Base-by-base conservation (phyloP, 2,797 vertebrate species). In the Hafferia zeledoni region DNA sequence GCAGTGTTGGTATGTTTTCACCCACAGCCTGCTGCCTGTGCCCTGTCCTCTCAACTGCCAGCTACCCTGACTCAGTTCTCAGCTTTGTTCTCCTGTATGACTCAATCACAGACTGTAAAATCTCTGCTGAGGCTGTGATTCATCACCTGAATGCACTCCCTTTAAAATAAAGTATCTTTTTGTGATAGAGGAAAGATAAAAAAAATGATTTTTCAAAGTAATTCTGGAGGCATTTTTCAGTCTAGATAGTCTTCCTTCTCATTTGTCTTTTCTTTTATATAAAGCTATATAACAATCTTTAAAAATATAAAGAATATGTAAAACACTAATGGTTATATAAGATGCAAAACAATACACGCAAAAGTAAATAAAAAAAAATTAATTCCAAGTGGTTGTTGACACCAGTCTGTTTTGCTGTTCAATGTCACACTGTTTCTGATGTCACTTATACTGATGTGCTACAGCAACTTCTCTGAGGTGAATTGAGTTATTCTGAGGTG, bases 71-170 rank as follows among this genome's bases (percentile, higher is more conserved):
- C 88, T 87, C 77, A 85, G 41, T 84, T 59, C 78, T 88, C 53
- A 30, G 61, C 82, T 94, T 91, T 95, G 83, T 93, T 94, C 72
- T 85, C 67, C 86, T 95, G 94, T 94, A 87, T 97, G 94, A 96
- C 60, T 97, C 94, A 95, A 88, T 93, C 85, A 59, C 2, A 13
- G 30, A 30, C 85, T 83, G 47, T 39, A 93, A 88, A 91, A 80
- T 90, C 84, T 94, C 80, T 85, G 75, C 70, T 63, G 91, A 83
- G 83, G 82, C 83, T 77, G 52, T 94, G 95, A 97, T 84, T 94
- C 95, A 95, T 95, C 79, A 94, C 63, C 77, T 90, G 70, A 91
- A 81, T 87, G 61, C 9, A 30, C 71, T 95, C 46, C 46, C 71
- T 95, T 93, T 90, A 92, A 77, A 89, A 87, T 68, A 84, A 94